Percentiles rank a stretch among this genome's conserved stretches.
Conservation (phyloP, 2,113 vertebrate genomes). For the Semnopithecus entellus region DNA sequence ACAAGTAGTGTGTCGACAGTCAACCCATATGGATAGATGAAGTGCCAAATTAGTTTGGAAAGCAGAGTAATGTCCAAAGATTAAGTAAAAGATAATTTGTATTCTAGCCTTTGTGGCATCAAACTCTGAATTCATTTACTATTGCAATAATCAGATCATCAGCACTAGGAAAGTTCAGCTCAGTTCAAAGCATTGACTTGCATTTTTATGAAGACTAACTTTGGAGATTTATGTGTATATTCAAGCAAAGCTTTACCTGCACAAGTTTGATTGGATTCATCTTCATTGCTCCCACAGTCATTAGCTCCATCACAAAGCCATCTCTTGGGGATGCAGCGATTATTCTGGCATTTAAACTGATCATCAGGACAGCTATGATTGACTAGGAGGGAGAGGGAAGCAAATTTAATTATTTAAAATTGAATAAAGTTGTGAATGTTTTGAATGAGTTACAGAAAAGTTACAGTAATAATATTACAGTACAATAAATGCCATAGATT, state of each 20-base stretch:
- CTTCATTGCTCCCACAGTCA: conserved; percentile 95
- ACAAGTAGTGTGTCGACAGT: conserved; percentile 47
- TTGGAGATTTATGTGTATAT: not conserved
- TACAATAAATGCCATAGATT: not conserved
- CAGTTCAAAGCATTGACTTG: not conserved
- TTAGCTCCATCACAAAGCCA: conserved; percentile 98
- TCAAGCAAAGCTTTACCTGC: conserved; percentile 87
- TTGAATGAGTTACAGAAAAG: not conserved
- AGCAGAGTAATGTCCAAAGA: conserved; percentile 49
- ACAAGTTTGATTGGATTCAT: conserved; percentile 95
- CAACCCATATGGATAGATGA: conserved; percentile 53
- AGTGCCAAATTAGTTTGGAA: conserved; percentile 74
- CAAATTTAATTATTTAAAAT: not conserved
- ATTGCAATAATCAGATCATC: conserved; percentile 52
- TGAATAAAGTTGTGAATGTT: conserved; percentile 8
- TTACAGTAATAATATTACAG: not conserved
- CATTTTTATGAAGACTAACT: conserved; percentile 6
- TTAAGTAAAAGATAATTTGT: conserved; percentile 75
- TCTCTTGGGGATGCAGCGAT: conserved; percentile 96
- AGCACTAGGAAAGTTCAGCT: conserved; percentile 9
- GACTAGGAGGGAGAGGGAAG: conserved; percentile 79
- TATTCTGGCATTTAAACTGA: conserved; percentile 97
- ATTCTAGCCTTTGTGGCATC: conserved; percentile 19
- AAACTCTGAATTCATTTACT: conserved; percentile 65
- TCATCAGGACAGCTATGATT: conserved; percentile 95